These are phyloP conservation scores for Tangara arthus DNA, from an alignment of 2,797 vertebrate species.

Conservation along the genomic window DNA sequence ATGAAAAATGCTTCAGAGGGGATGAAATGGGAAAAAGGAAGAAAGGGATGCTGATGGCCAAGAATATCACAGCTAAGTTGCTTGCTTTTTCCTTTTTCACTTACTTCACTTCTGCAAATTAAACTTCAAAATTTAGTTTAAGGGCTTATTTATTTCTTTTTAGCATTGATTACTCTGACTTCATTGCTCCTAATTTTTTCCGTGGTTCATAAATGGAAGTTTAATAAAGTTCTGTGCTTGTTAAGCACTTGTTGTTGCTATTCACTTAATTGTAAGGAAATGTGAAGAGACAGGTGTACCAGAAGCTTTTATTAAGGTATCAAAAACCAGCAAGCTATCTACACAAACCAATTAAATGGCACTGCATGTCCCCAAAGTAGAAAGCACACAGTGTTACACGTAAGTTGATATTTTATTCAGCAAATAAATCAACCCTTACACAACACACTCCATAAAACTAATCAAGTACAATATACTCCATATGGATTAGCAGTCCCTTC, in stretches of 20 bases:
- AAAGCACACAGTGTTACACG: background rate
- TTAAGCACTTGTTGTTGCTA: background rate
- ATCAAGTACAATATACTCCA: background rate
- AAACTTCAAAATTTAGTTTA: background rate
- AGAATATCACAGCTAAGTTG: background rate
- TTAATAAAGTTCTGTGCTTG: background rate
- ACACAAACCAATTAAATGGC: conserved; percentile 14
- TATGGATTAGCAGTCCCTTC: background rate
- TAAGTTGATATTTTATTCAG: conserved; percentile 16
- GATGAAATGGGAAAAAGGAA: background rate
- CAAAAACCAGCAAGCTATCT: background rate
- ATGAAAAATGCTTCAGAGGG: background rate
- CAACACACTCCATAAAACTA: background rate
- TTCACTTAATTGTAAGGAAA: conserved; percentile 21
- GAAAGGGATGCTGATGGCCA: background rate
- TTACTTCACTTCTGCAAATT: background rate
- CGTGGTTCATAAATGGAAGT: background rate
- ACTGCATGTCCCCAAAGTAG: background rate
- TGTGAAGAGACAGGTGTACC: conserved; percentile 7
- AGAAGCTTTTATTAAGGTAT: conserved; percentile 45
- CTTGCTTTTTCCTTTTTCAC: background rate
- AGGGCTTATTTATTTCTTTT: background rate
- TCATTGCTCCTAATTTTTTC: background rate
- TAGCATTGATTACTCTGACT: background rate
- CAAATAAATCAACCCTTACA: conserved; percentile 21